Conservation (phyloP, 2,113 vertebrate genomes). For the Columba janthina region DNA sequence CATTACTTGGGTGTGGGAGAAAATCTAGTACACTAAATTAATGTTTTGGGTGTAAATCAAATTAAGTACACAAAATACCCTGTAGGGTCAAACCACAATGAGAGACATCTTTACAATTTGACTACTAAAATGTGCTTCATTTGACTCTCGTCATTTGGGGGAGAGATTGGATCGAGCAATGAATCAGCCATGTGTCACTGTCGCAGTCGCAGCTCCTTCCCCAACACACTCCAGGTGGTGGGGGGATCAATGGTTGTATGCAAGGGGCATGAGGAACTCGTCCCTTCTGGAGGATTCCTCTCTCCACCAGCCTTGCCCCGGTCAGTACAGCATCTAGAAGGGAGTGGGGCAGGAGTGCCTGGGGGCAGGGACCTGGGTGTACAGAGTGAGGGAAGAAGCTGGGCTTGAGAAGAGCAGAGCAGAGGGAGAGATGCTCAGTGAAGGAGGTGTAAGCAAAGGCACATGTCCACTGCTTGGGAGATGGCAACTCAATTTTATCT, state of each 20-base stretch:
- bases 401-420: not conserved
- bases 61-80: slow-evolving; percentile 25
- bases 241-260: fast-evolving
- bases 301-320: fast-evolving
- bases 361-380: not conserved
- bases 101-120: slow-evolving; percentile 1
- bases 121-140: slow-evolving; percentile 11
- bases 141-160: not conserved
- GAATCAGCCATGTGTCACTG: not conserved
- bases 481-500: fast-evolving
- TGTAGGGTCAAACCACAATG: not conserved
- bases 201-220: not conserved
- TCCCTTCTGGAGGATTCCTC: not conserved
- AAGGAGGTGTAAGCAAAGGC: not conserved
- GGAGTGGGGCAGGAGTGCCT: fast-evolving
- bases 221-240: fast-evolving
- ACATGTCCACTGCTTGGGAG: not conserved
- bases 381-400: not conserved
- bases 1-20: slow-evolving; percentile 18
- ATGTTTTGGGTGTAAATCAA: slow-evolving; percentile 36
- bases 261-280: fast-evolving
- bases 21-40: not conserved
- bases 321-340: not conserved
- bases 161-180: not conserved
- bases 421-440: fast-evolving